Evolutionary conservation across 30 jellyfish, hydroid and myxozoan genomes (phyloP).

Genomic region (Sanderia malayensis): DNA sequence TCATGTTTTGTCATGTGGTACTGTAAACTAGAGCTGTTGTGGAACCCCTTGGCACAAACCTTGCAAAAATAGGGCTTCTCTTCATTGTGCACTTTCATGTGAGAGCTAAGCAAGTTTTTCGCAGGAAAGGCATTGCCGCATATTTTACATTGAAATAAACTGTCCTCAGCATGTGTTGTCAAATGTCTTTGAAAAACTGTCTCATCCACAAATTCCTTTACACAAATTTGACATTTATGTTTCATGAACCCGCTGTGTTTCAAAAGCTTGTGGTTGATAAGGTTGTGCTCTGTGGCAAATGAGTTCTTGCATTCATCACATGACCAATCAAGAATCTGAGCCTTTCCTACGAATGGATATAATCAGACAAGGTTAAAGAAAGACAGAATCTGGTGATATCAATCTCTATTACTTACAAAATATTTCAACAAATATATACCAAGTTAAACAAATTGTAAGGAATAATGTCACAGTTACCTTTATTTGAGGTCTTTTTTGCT

Average conservation of each 20-base stretch:
- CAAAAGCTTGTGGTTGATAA: constrained; percentile 46
- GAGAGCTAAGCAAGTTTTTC: constrained; percentile 40
- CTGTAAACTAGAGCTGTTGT: constrained; percentile 43
- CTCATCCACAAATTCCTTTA: constrained; percentile 39
- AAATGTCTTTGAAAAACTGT: constrained; percentile 39
- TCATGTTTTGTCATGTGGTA: constrained; percentile 42
- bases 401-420: neutral
- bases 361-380: too few species aligned
- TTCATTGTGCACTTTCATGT: constrained; percentile 49
- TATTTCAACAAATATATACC: neutral
- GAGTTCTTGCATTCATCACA: constrained; percentile 46
- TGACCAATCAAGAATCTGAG: constrained; percentile 24
- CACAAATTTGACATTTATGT: constrained; percentile 51
- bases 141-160: constrained; percentile 38
- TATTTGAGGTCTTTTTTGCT: neutral
- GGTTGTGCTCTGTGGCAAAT: constrained; percentile 24
- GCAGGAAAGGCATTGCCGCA: constrained; percentile 61
- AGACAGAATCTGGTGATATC: neutral
- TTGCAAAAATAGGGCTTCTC: constrained; percentile 45
- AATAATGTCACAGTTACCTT: constrained; percentile 12
- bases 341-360: constrained; percentile 5
- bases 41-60: constrained; percentile 34
- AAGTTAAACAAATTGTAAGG: neutral
- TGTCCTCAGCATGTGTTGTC: constrained; percentile 41
- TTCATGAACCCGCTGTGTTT: constrained; percentile 31